phyloP scores from a whole-genome alignment of 64 coral and sea anemone genomes.

The Acropora tenuis region DNA sequence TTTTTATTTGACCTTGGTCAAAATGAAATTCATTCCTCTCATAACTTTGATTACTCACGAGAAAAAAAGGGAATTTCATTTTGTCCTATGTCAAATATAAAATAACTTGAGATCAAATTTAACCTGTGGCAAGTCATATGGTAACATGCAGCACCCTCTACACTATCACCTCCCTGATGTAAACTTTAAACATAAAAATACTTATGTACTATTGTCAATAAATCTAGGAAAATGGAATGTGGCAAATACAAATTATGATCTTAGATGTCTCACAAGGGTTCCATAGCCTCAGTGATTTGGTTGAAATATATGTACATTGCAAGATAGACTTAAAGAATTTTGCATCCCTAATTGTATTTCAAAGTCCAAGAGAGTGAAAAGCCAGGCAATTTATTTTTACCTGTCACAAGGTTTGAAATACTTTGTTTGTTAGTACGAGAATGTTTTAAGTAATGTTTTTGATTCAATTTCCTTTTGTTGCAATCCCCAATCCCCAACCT shows the following conservation, averaged over 20 bases:
- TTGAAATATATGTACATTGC: not conserved
- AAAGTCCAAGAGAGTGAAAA: constrained; percentile 12
- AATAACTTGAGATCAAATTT: too few species aligned
- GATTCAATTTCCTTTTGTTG: constrained; percentile 4
- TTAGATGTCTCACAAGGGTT: constrained; percentile 3
- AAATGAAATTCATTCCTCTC: too few species aligned
- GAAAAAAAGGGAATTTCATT: too few species aligned
- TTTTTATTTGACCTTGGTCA: not conserved
- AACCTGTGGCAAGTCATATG: not conserved
- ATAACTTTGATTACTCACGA: too few species aligned
- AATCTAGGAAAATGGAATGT: not conserved
- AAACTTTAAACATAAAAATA: not conserved
- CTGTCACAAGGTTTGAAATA: constrained; percentile 9
- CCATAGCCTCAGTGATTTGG: not conserved
- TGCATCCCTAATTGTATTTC: not conserved
- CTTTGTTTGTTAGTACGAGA: not conserved
- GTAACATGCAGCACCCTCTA: not conserved
- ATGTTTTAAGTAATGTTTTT: constrained; percentile 2
- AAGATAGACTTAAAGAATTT: constrained; percentile 1
- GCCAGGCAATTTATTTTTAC: not conserved
- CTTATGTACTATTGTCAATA: not conserved
- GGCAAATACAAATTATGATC: not conserved
- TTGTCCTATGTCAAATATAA: too few species aligned
- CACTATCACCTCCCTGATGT: not conserved
- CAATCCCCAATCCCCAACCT: not conserved